Evolutionary conservation across 2,797 vertebrate species (phyloP).

Genomic region (Manis javanica): DNA sequence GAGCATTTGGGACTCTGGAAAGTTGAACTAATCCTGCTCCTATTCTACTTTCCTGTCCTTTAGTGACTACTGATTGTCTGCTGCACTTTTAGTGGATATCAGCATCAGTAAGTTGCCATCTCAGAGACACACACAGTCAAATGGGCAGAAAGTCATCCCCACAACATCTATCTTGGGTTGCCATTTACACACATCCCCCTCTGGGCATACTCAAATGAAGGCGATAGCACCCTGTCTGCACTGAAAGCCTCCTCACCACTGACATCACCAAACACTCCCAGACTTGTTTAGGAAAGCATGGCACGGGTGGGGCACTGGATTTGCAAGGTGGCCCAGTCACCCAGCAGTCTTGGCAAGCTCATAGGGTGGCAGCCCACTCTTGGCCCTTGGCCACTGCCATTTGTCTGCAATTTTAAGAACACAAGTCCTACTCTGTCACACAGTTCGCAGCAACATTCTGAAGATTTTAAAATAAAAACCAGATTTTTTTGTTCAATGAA

Average conservation of each 20-base stretch:
- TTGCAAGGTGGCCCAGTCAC: neutral
- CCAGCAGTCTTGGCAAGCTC: neutral
- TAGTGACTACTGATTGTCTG: neutral
- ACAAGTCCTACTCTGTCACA: neutral
- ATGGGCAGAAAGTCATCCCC: neutral
- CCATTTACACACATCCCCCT: neutral
- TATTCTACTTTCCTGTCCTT: neutral
- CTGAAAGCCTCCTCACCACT: neutral
- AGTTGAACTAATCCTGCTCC: neutral
- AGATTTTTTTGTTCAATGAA: neutral
- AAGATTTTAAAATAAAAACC: conserved; percentile 1
- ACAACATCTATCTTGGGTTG: neutral
- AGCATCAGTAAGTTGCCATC: neutral
- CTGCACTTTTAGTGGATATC: neutral
- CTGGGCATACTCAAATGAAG: neutral
- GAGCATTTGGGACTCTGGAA: neutral
- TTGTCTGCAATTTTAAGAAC: neutral
- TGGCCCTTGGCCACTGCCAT: neutral
- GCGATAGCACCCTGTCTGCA: neutral
- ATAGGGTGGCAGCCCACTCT: neutral
- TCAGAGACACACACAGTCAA: neutral
- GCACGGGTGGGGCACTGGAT: neutral
- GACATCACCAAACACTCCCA: neutral
- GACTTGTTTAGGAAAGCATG: neutral
- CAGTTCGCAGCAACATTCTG: neutral